Evolutionary conservation across 1,140 invertebrate species (phyloP), one percentile per base, ranked within the genome.

Genomic region (Nilaparvata lugens): DNA sequence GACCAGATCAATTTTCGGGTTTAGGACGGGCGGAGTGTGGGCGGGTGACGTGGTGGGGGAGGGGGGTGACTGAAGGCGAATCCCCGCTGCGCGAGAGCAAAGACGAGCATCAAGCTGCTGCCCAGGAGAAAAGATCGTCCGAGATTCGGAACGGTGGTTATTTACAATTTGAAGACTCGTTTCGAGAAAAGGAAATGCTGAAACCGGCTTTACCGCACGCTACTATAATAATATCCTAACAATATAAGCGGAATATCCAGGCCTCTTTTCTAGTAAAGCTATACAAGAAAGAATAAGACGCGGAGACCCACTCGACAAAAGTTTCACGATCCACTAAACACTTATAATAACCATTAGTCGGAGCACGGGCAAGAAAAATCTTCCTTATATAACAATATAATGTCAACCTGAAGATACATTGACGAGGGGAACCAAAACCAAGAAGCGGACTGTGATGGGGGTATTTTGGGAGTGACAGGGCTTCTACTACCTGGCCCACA

Each of bases 311-410:
- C 16, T 48, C 16, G 16, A 48, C 45, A 48, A 48, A 48, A 48
- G 45, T 48, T 48, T 48, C 45, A 48, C 45, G 45, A 48, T 48
- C 45, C 45, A 48, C 45, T 48, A 48, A 48, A 48, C 45, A 48
- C 45, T 48, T 48, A 48, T 48, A 48, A 48, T 48, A 48, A 48
- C 45, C 45, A 48, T 48, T 48, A 48, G 45, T 23, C 21, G 45
- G 14, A 48, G 45, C 45, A 48, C 45, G 45, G 45, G 16, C 45
- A 48, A 48, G 45, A 23, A 48, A 48, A 48, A 18, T 48, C 45
- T 23, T 23, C 45, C 45, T 48, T 48, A 48, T 48, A 48, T 48
- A 48, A 48, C 45, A 48, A 48, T 48, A 48, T 48, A 48, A 48
- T 48, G 45, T 48, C 45, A 48, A 48, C 45, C 21, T 18, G 45